Evolutionary conservation across 1,140 invertebrate species (phyloP), one percentile per base, ranked within the genome.

Genomic region (Cryptotermes secundus): DNA sequence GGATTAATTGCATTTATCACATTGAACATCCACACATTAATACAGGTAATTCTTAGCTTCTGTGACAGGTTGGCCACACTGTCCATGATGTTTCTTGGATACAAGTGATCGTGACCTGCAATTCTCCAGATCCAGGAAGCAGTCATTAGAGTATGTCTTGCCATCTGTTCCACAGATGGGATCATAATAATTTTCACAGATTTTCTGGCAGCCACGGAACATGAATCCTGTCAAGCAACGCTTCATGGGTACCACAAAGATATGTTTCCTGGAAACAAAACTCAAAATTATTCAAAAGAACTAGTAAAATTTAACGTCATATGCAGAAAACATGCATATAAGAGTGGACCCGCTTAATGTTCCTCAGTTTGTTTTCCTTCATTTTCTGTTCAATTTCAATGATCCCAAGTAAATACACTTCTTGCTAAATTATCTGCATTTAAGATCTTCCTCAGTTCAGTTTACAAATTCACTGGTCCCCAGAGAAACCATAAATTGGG

Each of bases 91-190:
- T 85, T 92, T 92, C 87, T 94, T 92, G 38, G 90, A 90, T 12
- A 95, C 93, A 82, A 93, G 88, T 85, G 91, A 93, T 90, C 95
- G 93, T 85, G 95, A 95, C 87, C 95, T 92, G 88, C 96, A 98
- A 86, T 96, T 97, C 90, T 97, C 96, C 88, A 97, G 95, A 88
- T 96, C 94, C 86, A 98, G 92, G 92, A 98, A 97, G 89, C 97
- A 99, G 86, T 95, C 94, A 89, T 98, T 98, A 86, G 95, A 94
- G 92, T 98, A 98, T 0, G 96, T 97, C 90, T 95, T 96, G 72
- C 93, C 93, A 88, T 99, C 96, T 2, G 94, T 95, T 34, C 96
- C 97, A 89, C 97, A 99, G 22, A 98, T 95, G 0, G 96, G 96
- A 87, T 97, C 95, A 88, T 96, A 97, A 84, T 96, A 95, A 0